Conservation (phyloP, 1,140 invertebrate genomes). For the Platyura marginata region DNA sequence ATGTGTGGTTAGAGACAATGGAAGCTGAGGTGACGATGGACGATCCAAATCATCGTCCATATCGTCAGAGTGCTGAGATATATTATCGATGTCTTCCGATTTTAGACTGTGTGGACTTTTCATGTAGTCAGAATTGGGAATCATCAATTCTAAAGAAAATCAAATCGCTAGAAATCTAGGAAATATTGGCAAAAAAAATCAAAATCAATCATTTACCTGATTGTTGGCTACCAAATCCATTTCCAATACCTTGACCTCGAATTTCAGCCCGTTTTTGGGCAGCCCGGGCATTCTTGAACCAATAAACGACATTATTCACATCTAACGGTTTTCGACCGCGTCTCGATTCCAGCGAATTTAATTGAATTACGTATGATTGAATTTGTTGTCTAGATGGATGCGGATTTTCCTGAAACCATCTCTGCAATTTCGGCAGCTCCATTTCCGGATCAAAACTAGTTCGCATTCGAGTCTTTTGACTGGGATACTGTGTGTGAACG, state of each 20-base stretch:
- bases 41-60: slow-evolving; percentile 20
- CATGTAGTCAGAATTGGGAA: slow-evolving; percentile 18
- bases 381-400: slow-evolving; percentile 89
- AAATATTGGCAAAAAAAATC: too few relatives aligned
- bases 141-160: background rate
- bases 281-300: slow-evolving; percentile 96
- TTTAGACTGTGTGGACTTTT: slow-evolving; percentile 23
- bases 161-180: too few relatives aligned
- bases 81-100: slow-evolving; percentile 24
- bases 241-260: slow-evolving; percentile 24
- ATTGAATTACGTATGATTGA: slow-evolving; percentile 82
- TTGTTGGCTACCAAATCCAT: background rate
- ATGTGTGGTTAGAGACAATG: slow-evolving; percentile 20
- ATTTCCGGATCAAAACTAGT: slow-evolving; percentile 90
- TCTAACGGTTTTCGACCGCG: slow-evolving; percentile 84
- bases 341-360: slow-evolving; percentile 81
- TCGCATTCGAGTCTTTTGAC: slow-evolving; percentile 77
- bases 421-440: slow-evolving; percentile 82
- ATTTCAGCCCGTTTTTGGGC: slow-evolving; percentile 79
- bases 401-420: slow-evolving; percentile 91
- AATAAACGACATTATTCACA: slow-evolving; percentile 95
- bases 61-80: slow-evolving; percentile 24
- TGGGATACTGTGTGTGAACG: slow-evolving; percentile 52
- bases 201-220: background rate
- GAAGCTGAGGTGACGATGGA: slow-evolving; percentile 18